Evolutionary conservation across 2,113 vertebrate species (phyloP), one percentile per base, ranked within the genome.

Genomic region (Heterotis niloticus): DNA sequence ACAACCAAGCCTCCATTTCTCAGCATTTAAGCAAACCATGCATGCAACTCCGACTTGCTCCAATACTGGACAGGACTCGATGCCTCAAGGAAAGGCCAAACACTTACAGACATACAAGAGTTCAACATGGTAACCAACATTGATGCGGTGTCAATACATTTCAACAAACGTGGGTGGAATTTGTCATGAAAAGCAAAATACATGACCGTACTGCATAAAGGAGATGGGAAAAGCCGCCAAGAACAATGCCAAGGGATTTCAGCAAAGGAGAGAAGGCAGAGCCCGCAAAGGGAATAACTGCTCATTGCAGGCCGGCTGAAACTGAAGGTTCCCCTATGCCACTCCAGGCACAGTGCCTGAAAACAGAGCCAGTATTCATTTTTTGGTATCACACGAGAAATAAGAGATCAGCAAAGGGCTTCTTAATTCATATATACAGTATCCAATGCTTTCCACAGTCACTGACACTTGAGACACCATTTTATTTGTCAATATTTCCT

Each of bases 301-400:
- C 14, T 34, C 28, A 11, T 44, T 10, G 12, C 59, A 62, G 59
- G 1, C 5, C 59, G 0, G 52, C 57, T 14, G 57, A 13, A 59
- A 29, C 14, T 74, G 29, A 51, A n/a, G 23, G 54, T 16, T 51
- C 26, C 23, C 44, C 51, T 52, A 20, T 23, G 69, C 44, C n/a
- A 12, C 5, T 57, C 18, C 54, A 74, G 71, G 24, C 71, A 74
- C 24, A 26, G 71, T 72, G 34, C 23, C 51, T 69, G 67, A 20
- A 34, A 44, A 69, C 20, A 73, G 71, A 57, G 20, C 26, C 71
- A 4, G 1, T 5, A 51, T 24, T 71, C 29, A 20, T 71, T 71
- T 72, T 74, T 74, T 74, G 71, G 71, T 57, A 28, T 69, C 28
- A 14, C 68, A 29, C 24, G 28, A 20, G 52, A 66, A 69, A 23